Base-by-base conservation (phyloP, 2,113 vertebrate species). In the Xiphophorus maculatus region DNA sequence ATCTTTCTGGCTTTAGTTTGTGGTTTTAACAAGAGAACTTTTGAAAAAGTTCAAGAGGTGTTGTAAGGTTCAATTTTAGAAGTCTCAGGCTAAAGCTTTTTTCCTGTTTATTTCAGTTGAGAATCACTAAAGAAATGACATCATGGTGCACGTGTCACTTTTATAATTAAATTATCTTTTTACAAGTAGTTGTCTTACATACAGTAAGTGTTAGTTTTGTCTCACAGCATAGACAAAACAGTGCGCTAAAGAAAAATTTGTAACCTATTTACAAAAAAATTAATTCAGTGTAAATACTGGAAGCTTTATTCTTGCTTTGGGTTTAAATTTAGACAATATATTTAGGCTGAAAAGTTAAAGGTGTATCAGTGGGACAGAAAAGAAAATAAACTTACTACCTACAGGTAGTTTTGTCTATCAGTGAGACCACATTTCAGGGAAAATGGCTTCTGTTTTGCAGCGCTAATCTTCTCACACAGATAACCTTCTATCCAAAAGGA, bases 401-500 rank as follows among this genome's bases (percentile, higher is more conserved):
- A 27, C 29, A 60, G 65, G 19, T 33, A 42, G 54, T 15, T 71
- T 48, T 58, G 9, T 40, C 29, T 40, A 48, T 19, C 10, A 29
- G 33, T 48, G 28, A 68, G 17, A 42, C 29, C 25, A 3, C 28
- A 37, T 5, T 44, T 48, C 42, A 67, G 51, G 25, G 30, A 58
- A 77, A 68, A 78, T 4, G 19, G 15, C 29, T 6, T 73, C 58
- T 35, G 5, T 30, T 70, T 69, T 71, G 71, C 37, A 22, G 30
- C 27, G 63, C 15, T 60, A 72, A 80, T 80, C 69, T 71, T 81
- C 63, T 35, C 51, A 40, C 14, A 22, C 30, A 74, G 84, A 83
- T 84, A 88, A 71, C 19, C n/a, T 48, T 17, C 4, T n/a, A 19
- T 75, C 14, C 14, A 3, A 42, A 35, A 62, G 73, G 75, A 92